phyloP scores from a whole-genome alignment of 2,888 invertebrate genomes.

The Himalopsyche tibetana region DNA sequence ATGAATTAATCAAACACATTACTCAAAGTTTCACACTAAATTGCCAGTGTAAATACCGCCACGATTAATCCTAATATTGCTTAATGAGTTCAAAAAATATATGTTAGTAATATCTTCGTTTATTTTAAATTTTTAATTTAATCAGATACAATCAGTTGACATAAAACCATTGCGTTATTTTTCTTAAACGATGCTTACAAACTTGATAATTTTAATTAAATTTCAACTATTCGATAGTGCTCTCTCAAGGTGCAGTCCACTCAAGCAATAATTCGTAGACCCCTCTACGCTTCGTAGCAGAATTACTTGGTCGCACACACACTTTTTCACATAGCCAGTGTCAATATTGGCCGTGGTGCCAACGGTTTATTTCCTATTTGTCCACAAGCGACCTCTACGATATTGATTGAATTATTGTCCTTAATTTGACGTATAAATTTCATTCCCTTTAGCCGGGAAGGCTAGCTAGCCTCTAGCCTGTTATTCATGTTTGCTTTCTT shows the following conservation, averaged over 20 bases:
- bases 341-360: constrained; percentile 64
- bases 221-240: too few species aligned
- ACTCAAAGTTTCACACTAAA: too few species aligned
- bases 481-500: constrained; percentile 27
- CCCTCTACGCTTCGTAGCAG: constrained; percentile 8
- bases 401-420: constrained; percentile 65
- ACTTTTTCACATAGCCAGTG: constrained; percentile 44
- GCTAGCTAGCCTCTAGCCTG: constrained; percentile 17
- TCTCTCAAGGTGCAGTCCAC: not conserved
- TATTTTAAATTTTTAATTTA: too few species aligned
- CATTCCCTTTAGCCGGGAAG: constrained; percentile 57
- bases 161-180: too few species aligned
- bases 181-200: too few species aligned
- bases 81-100: too few species aligned
- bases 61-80: too few species aligned
- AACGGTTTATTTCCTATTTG: constrained; percentile 64
- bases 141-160: too few species aligned
- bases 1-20: too few species aligned
- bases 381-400: constrained; percentile 61
- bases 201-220: too few species aligned
- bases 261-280: constrained; percentile 12
- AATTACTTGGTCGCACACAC: not conserved
- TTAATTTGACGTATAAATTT: constrained; percentile 66
- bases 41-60: too few species aligned
- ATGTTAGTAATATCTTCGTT: too few species aligned